A percentile compares a stretch with the other conserved stretches of the same genome.
Conservation (phyloP, 2,113 vertebrate genomes). For the Pterocles burchelli region DNA sequence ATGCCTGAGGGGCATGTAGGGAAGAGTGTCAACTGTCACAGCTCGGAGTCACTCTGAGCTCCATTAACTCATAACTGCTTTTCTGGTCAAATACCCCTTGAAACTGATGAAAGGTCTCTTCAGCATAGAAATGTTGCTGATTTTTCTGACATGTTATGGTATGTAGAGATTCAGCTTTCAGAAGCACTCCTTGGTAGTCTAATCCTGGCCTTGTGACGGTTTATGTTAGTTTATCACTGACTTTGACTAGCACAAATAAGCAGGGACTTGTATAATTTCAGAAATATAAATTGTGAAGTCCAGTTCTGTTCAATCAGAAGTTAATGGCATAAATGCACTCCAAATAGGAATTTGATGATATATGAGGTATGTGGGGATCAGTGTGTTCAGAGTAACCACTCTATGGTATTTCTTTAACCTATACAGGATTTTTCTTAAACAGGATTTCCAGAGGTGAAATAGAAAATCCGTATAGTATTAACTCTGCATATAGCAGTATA, state of each 20-base stretch:
- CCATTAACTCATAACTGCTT: not conserved
- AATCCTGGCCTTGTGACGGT: accelerated
- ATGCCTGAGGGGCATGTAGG: not conserved
- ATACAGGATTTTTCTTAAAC: not conserved
- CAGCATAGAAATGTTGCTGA: not conserved
- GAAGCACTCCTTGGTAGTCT: not conserved
- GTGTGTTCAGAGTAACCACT: not conserved
- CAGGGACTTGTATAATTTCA: not conserved
- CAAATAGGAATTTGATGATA: not conserved
- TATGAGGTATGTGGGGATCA: not conserved
- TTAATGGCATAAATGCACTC: not conserved
- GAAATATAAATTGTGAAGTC: not conserved
- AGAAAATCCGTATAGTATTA: not conserved
- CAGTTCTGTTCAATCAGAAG: not conserved
- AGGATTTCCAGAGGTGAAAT: not conserved
- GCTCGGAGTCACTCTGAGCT: not conserved
- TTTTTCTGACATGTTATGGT: not conserved
- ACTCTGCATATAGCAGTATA: not conserved
- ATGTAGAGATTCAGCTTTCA: not conserved
- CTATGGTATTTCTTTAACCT: slow-evolving; percentile 70
- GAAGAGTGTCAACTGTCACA: not conserved
- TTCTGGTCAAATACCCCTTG: not conserved
- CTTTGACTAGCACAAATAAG: not conserved
- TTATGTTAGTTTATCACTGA: not conserved
- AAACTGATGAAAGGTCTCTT: not conserved